A percentile compares a stretch with the other conserved stretches of the same genome.
These are phyloP conservation scores for Ferdinandea cuprea DNA, from an alignment of 2,888 invertebrate genomes.

Conservation along the genomic window DNA sequence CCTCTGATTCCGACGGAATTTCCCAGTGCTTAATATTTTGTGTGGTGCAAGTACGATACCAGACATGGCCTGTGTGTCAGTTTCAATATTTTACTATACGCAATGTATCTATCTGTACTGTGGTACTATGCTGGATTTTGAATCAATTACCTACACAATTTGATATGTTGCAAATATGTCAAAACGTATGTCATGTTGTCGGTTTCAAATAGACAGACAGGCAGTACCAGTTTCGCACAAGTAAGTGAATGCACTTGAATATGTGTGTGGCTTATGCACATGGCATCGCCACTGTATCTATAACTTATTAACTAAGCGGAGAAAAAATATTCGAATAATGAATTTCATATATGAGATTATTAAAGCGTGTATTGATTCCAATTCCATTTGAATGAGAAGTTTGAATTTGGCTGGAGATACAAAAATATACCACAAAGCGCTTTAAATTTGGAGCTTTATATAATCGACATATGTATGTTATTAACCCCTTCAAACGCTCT, in stretches of 20 bases:
- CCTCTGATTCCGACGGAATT: slow-evolving; percentile 35
- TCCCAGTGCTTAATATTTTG: slow-evolving; percentile 14
- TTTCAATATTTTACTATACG: slow-evolving; percentile 40
- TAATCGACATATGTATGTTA: too few species aligned
- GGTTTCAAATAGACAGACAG: neutral
- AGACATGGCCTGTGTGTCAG: slow-evolving; percentile 34
- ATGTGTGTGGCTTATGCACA: neutral
- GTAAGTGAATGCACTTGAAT: slow-evolving; percentile 4
- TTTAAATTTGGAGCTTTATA: too few species aligned
- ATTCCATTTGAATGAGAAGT: too few species aligned
- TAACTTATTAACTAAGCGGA: too few species aligned
- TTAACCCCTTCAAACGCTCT: too few species aligned
- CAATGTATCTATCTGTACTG: slow-evolving; percentile 1
- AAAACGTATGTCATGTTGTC: slow-evolving; percentile 35
- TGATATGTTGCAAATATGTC: slow-evolving; percentile 38
- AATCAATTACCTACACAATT: slow-evolving; percentile 51
- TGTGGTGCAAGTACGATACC: neutral
- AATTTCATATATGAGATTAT: too few species aligned
- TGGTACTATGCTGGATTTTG: neutral
- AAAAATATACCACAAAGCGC: too few species aligned
- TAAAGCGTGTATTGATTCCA: too few species aligned
- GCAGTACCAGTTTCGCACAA: slow-evolving; percentile 8
- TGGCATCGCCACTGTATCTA: too few species aligned
- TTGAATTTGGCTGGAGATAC: too few species aligned
- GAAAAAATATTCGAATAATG: too few species aligned